Evolutionary conservation across 2,113 vertebrate species (phyloP).

Genomic region (Lynx canadensis): DNA sequence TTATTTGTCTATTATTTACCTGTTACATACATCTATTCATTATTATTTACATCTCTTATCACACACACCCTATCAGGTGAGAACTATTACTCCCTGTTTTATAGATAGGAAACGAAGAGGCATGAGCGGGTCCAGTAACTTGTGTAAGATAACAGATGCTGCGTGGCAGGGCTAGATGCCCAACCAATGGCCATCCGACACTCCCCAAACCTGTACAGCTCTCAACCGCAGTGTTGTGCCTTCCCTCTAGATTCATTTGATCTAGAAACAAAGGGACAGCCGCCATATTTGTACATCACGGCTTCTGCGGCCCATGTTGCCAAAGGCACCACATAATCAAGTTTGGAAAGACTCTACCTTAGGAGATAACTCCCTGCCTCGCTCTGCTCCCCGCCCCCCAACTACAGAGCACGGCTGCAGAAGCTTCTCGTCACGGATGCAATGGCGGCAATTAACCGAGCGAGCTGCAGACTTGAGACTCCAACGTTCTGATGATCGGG

Average conservation of each 20-base stretch:
- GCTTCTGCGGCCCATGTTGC: not conserved
- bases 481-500: not conserved
- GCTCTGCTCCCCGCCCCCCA: not conserved
- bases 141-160: not conserved
- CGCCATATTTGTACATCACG: not conserved
- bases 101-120: not conserved
- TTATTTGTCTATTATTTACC: not conserved
- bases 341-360: not conserved
- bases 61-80: not conserved
- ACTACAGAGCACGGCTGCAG: not conserved
- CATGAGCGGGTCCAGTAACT: not conserved
- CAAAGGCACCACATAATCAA: not conserved
- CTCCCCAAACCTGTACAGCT: not conserved
- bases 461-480: not conserved
- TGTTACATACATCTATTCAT: not conserved
- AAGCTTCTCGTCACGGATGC: not conserved
- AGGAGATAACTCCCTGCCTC: not conserved
- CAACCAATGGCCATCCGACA: not conserved
- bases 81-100: not conserved
- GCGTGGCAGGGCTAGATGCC: not conserved
- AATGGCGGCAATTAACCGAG: rapidly evolving
- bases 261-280: not conserved
- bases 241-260: not conserved
- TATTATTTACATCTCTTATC: not conserved
- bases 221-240: not conserved